phyloP scores from a whole-genome alignment of 2,888 invertebrate species.

The Cephus nigrinus region DNA sequence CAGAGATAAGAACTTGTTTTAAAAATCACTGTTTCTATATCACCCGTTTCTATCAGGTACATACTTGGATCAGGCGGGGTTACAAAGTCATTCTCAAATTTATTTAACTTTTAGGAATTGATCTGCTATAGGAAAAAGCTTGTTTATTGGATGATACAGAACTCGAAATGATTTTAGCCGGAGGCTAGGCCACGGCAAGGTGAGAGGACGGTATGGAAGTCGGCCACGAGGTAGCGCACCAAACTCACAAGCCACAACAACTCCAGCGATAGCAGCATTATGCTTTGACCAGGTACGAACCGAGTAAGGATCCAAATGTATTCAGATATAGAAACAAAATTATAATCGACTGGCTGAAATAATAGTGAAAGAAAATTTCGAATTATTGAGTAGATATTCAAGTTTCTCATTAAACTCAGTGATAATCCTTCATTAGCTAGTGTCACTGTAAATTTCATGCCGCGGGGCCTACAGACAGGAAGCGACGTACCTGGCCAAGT shows the following conservation, averaged over 20 bases:
- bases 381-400: background rate
- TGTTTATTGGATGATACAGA: constrained; percentile 45
- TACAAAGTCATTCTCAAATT: background rate
- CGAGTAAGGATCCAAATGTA: background rate
- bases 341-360: background rate
- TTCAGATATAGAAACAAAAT: background rate
- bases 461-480: background rate
- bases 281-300: background rate
- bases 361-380: background rate
- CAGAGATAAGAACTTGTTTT: background rate
- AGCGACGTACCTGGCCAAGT: constrained; percentile 38
- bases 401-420: background rate
- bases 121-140: constrained; percentile 20
- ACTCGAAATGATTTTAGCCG: constrained; percentile 46
- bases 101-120: background rate
- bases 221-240: constrained; percentile 51
- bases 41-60: background rate
- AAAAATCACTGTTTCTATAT: background rate
- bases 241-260: background rate
- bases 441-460: background rate
- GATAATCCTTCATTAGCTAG: background rate
- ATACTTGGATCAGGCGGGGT: background rate
- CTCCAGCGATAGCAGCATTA: background rate
- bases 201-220: constrained; percentile 48
- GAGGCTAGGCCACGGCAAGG: constrained; percentile 65